These are phyloP conservation scores for Basileuterus tristriatus DNA, from an alignment of 2,797 vertebrate species.

Conservation along the genomic window DNA sequence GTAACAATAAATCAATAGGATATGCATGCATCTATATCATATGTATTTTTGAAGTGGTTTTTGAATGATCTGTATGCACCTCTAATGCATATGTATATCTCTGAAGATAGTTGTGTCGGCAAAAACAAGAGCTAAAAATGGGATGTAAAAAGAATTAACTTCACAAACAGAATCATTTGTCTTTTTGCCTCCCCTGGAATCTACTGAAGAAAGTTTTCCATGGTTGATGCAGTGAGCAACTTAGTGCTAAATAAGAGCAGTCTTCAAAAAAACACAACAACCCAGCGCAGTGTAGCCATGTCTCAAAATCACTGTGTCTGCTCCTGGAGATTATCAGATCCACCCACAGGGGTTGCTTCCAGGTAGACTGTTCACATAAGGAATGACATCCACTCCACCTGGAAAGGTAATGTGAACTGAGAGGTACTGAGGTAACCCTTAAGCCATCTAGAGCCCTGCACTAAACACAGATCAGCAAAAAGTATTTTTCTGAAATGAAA, in stretches of 20 bases:
- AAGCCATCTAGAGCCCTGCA: not conserved
- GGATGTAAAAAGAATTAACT: not conserved
- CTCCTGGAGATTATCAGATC: not conserved
- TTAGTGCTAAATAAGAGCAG: not conserved
- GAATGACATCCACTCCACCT: not conserved
- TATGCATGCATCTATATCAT: not conserved
- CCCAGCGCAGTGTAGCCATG: not conserved
- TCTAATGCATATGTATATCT: not conserved
- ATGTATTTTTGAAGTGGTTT: not conserved
- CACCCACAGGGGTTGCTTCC: not conserved
- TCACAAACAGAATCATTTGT: not conserved
- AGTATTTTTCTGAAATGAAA: not conserved
- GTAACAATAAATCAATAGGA: not conserved
- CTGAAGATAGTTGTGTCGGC: not conserved
- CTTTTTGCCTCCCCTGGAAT: not conserved
- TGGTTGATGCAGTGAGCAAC: not conserved
- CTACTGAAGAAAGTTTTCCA: not conserved
- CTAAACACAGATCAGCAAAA: not conserved
- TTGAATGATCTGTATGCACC: not conserved
- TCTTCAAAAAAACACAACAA: not conserved
- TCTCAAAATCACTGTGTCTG: not conserved
- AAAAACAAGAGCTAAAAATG: not conserved
- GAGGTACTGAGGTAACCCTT: not conserved
- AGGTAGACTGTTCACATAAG: not conserved
- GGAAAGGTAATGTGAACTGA: accelerated